Conservation (phyloP, 2,113 vertebrate species). For the Peromyscus maniculatus region DNA sequence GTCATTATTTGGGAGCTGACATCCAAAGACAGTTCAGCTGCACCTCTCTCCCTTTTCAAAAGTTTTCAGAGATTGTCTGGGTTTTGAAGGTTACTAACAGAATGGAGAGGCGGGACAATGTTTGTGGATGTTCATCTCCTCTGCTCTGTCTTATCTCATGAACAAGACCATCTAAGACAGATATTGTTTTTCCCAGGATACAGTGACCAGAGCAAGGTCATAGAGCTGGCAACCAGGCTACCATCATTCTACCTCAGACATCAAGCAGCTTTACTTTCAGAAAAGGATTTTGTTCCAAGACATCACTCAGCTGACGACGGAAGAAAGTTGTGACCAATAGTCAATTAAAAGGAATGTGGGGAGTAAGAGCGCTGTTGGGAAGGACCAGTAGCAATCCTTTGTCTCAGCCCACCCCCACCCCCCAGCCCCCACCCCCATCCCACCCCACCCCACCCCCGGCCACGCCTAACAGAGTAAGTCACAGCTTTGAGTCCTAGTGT, state of each 20-base stretch:
- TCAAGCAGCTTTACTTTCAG: neutral
- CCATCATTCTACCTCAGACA: constrained; percentile 11
- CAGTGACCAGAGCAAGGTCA: neutral
- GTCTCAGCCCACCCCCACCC: neutral
- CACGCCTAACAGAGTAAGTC: neutral
- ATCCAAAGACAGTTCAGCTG: neutral
- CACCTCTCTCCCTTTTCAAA: neutral
- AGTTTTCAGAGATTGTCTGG: neutral
- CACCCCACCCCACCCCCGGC: neutral
- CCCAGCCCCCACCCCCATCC: neutral
- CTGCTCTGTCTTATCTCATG: neutral
- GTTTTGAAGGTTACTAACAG: constrained; percentile 21
- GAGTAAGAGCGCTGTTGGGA: neutral
- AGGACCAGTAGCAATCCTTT: neutral
- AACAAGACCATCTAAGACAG: neutral
- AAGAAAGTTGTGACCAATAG: neutral
- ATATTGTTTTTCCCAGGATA: neutral
- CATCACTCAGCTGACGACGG: neutral
- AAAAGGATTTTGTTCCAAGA: constrained; percentile 11
- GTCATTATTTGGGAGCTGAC: neutral
- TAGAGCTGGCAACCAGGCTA: neutral
- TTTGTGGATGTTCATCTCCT: neutral
- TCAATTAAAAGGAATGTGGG: neutral
- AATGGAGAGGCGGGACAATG: neutral
- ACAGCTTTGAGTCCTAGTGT: neutral